phyloP scores from a whole-genome alignment of 2,113 vertebrate species.

The Sander vitreus region DNA sequence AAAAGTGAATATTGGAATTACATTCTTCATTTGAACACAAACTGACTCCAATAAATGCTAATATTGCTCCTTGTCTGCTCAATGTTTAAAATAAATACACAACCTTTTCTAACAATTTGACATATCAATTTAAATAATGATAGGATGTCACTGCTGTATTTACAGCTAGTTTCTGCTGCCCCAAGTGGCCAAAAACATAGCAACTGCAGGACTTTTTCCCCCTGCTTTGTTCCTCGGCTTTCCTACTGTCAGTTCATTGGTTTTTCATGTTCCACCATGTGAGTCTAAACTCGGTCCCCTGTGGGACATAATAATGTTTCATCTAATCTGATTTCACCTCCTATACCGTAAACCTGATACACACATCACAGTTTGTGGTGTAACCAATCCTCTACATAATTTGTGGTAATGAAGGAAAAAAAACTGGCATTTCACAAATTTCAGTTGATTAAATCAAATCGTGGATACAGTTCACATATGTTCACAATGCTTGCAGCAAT shows the following conservation, averaged over 20 bases:
- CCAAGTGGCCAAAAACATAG: neutral
- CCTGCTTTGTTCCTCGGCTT: neutral
- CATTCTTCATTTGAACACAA: neutral
- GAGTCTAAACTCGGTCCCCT: slow-evolving; percentile 14
- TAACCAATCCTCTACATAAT: slow-evolving; percentile 43
- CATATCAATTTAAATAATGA: neutral
- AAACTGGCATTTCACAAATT: slow-evolving; percentile 38
- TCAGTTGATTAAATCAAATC: slow-evolving; percentile 40
- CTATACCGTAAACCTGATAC: slow-evolving; percentile 43
- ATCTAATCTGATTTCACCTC: slow-evolving; percentile 45
- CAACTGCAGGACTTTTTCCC: neutral
- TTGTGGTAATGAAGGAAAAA: slow-evolving; percentile 30
- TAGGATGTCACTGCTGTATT: neutral
- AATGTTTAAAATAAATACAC: neutral
- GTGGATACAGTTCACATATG: slow-evolving; percentile 8
- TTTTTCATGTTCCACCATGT: slow-evolving; percentile 24
- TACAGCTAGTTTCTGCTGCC: neutral
- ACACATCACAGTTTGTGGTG: slow-evolving; percentile 29
- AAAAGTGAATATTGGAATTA: neutral
- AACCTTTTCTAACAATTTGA: neutral
- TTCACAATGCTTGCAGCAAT: slow-evolving; percentile 12
- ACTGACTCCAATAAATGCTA: neutral
- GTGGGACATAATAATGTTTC: slow-evolving; percentile 41
- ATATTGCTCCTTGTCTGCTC: neutral
- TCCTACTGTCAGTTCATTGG: neutral